A percentile compares a stretch with the other conserved stretches of the same genome.
Evolutionary conservation across 1,140 invertebrate species (phyloP).

Genomic region (Tetragonula clypearis): DNA sequence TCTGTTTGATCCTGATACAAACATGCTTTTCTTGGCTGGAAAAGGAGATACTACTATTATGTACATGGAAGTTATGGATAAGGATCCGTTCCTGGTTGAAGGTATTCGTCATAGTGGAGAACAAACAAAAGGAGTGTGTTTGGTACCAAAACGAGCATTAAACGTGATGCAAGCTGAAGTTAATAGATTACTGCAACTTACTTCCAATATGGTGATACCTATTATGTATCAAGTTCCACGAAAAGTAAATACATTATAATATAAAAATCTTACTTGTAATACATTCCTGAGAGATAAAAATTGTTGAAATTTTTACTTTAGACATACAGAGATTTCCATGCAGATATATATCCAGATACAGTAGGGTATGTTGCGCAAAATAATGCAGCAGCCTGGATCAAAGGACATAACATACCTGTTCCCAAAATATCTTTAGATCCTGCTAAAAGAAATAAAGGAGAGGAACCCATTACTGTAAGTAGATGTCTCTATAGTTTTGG

Average conservation of each 20-base stretch:
- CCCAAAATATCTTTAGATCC: slow-evolving; percentile 92
- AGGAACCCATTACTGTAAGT: slow-evolving; percentile 85
- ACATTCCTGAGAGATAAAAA: not conserved
- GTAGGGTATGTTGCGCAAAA: slow-evolving; percentile 88
- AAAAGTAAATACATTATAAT: slow-evolving; percentile 83
- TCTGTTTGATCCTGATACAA: slow-evolving; percentile 94
- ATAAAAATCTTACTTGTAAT: not conserved
- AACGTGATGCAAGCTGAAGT: slow-evolving; percentile 98
- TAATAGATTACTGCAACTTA: slow-evolving; percentile 93
- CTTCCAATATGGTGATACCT: slow-evolving; percentile 92
- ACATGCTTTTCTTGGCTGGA: slow-evolving; percentile 96
- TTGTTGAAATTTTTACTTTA: slow-evolving; percentile 74
- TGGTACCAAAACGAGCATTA: slow-evolving; percentile 95
- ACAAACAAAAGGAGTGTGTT: slow-evolving; percentile 95
- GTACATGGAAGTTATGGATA: slow-evolving; percentile 92
- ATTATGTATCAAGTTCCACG: slow-evolving; percentile 97
- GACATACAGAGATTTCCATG: slow-evolving; percentile 96
- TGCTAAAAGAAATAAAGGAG: slow-evolving; percentile 83
- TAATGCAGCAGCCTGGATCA: slow-evolving; percentile 89
- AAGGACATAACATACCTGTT: slow-evolving; percentile 86
- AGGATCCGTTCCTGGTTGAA: slow-evolving; percentile 92
- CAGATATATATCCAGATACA: slow-evolving; percentile 96
- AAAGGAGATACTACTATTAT: slow-evolving; percentile 94
- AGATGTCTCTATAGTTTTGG: not conserved
- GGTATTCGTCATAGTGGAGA: slow-evolving; percentile 91